phyloP scores from a whole-genome alignment of 2,888 invertebrate genomes.

The Chesias legatella region DNA sequence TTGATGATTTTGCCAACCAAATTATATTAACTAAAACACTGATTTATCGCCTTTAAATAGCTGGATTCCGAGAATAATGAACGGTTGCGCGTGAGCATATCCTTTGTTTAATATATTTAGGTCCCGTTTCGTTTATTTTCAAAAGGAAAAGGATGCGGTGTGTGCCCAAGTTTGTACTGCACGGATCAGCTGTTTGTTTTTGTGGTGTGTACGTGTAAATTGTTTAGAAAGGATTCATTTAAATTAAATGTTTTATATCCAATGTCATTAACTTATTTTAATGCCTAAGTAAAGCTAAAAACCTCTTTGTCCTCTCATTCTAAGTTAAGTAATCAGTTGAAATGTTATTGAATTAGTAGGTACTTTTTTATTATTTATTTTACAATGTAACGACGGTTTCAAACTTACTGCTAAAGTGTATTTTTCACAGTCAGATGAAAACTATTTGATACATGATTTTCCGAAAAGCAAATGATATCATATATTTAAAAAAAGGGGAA shows the following conservation, averaged over 20 bases:
- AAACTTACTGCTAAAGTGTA: too few relatives aligned
- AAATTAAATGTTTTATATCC: not conserved
- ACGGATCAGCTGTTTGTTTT: conserved; percentile 13
- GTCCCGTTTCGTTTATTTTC: conserved; percentile 5
- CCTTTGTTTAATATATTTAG: conserved; percentile 13
- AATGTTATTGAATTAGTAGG: too few relatives aligned
- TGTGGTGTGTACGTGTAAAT: conserved; percentile 9
- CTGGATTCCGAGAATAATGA: conserved; percentile 38
- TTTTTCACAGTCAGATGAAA: too few relatives aligned
- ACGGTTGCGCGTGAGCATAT: conserved; percentile 22
- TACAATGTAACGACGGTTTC: too few relatives aligned
- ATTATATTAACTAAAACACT: conserved; percentile 11
- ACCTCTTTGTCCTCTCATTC: too few relatives aligned
- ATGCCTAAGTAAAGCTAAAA: too few relatives aligned
- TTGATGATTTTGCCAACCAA: conserved; percentile 3
- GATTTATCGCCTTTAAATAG: conserved; percentile 12
- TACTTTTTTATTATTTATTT: too few relatives aligned
- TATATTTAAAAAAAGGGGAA: too few relatives aligned
- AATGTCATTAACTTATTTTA: too few relatives aligned
- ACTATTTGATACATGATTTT: too few relatives aligned
- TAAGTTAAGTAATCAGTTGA: too few relatives aligned
- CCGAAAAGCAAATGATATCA: too few relatives aligned
- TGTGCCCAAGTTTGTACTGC: conserved; percentile 7
- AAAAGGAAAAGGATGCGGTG: conserved; percentile 6
- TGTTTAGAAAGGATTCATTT: conserved; percentile 8